Conservation (phyloP, 1,140 invertebrate genomes). For the Trichomalopsis sarcophagae region DNA sequence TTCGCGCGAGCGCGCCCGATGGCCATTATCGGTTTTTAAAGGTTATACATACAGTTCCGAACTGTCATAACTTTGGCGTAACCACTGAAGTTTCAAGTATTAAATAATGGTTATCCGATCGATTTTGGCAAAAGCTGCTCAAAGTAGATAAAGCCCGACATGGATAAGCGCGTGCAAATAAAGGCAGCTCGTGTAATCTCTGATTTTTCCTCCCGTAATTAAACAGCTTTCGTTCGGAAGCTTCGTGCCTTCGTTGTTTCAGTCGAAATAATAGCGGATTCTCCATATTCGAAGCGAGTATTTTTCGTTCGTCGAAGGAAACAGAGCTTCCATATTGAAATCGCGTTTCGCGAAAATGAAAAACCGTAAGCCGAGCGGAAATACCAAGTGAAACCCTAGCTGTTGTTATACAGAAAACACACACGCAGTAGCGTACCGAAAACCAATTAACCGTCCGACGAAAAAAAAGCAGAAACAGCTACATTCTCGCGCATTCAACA, state of each 20-base stretch:
- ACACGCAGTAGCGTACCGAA: neutral
- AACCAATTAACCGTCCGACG: neutral
- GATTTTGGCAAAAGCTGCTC: neutral
- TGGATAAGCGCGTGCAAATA: neutral
- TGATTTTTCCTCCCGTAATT: neutral
- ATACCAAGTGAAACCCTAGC: too few species aligned
- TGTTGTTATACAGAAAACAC: too few species aligned
- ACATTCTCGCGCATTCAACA: neutral
- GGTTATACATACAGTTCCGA: neutral
- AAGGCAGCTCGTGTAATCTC: neutral
- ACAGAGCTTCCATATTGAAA: too few species aligned
- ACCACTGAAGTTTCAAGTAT: neutral
- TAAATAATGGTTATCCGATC: slow-evolving; percentile 4
- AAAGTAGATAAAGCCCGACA: neutral
- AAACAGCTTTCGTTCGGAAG: too few species aligned
- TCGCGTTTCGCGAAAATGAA: too few species aligned
- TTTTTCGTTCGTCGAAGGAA: too few species aligned
- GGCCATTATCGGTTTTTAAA: neutral
- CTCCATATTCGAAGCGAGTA: too few species aligned
- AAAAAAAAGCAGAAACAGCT: neutral
- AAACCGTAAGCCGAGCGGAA: too few species aligned
- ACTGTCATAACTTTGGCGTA: neutral
- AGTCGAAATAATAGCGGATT: too few species aligned
- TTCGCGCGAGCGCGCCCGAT: neutral
- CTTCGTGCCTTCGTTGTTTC: too few species aligned